phyloP scores from a whole-genome alignment of 2,797 vertebrate species.

The Urosaurus nigricauda region DNA sequence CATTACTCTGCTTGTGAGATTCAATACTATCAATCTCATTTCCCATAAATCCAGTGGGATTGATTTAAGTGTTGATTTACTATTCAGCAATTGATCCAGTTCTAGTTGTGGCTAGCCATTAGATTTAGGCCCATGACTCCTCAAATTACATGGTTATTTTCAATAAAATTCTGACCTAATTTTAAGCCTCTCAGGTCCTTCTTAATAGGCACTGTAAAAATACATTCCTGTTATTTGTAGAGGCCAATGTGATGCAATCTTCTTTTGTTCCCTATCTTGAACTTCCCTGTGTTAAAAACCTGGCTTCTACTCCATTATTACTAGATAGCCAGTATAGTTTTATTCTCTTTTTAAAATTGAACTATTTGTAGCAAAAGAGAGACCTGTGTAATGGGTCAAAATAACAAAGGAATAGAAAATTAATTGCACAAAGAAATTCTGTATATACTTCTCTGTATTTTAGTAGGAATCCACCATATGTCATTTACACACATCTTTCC shows the following conservation, averaged over 20 bases:
- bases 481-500: neutral
- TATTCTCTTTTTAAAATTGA: neutral
- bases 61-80: too few species aligned
- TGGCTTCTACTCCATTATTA: neutral
- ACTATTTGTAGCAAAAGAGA: conserved; percentile 44
- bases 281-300: neutral
- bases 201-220: neutral
- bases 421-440: neutral
- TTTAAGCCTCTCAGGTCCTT: neutral
- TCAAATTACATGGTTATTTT: neutral
- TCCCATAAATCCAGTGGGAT: too few species aligned
- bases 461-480: neutral
- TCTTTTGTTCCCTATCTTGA: neutral
- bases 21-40: too few species aligned
- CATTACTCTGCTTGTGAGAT: too few species aligned
- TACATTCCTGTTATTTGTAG: neutral
- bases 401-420: conserved; percentile 40
- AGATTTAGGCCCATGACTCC: neutral
- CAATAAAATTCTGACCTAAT: neutral
- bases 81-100: too few species aligned
- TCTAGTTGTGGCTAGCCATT: neutral
- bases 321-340: neutral
- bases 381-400: conserved; percentile 56
- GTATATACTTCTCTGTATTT: conserved; percentile 18
- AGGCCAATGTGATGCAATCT: neutral